Evolutionary conservation across 2,888 invertebrate genomes (phyloP), one percentile per base, ranked within the genome.

Genomic region (Seira musarum): DNA sequence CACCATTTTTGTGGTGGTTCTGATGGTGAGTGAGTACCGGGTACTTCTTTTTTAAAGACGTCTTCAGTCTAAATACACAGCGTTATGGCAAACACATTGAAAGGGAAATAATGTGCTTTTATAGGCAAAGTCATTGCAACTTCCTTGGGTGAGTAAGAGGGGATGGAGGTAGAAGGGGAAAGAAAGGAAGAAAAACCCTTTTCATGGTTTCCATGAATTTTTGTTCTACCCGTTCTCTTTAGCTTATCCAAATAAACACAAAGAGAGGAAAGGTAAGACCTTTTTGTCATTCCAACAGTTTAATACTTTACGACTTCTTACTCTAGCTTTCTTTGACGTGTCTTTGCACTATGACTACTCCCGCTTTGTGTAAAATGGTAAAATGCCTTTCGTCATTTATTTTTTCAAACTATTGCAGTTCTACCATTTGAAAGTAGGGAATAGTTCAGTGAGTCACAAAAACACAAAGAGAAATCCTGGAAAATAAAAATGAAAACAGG

Each of bases 251-350:
- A 65, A 69, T 76, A 76, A 69, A 69, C 49, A 76, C 13, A 17
- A 25, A 21, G n/a, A n/a, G 30, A 22, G 69, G 40, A 30, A 30
- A 40, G 65, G 40, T 6, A 19, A 49, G 49, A n/a, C 66, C 24
- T 66, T 70, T 77, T 77, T 77, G 70, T 66, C 70, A 77, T 77
- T 77, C 77, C 35, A 77, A 30, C 24, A 65, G 64, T 57, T 77
- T 77, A 70, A 70, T 77, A 60, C 70, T 77, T 70, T 65, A 70
- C 65, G 69, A 77, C 30, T 65, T 64, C 65, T 60, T 68, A 6
- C 24, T 24, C 10, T 5, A 71, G n/a, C n/a, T n/a, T n/a, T n/a
- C 25, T 64, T 64, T 21, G 40, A 57, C 30, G 57, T 35, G 35
- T 61, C 61, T 40, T 10, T 70, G 65, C 15, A n/a, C 21, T 63